These are phyloP conservation scores for Ichneumoninae sp. DNA, from an alignment of 2,888 invertebrate species.

Conservation along the genomic window DNA sequence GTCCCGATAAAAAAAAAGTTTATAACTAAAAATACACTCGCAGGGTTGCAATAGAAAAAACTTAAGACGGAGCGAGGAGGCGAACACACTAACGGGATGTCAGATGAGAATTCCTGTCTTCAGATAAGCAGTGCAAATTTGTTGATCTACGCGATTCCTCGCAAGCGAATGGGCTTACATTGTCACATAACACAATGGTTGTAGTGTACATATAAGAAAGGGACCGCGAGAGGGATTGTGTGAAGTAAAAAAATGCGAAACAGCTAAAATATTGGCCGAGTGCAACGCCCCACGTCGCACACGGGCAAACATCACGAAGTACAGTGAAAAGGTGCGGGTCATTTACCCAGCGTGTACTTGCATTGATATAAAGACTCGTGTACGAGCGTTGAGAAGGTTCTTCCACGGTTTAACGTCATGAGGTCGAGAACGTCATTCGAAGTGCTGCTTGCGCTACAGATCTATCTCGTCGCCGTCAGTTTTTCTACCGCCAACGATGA, in stretches of 20 bases:
- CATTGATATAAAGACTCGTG: slow-evolving; percentile 65
- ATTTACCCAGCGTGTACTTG: slow-evolving; percentile 53
- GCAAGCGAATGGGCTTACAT: slow-evolving; percentile 17
- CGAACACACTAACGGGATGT: slow-evolving; percentile 34
- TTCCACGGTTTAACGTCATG: slow-evolving; percentile 58
- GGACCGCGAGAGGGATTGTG: slow-evolving; percentile 9
- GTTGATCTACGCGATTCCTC: slow-evolving; percentile 66
- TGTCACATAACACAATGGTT: not conserved
- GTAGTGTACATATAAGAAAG: not conserved
- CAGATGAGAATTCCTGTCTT: slow-evolving; percentile 59
- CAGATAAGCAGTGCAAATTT: slow-evolving; percentile 81
- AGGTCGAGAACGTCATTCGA: slow-evolving; percentile 47
- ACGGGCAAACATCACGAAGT: slow-evolving; percentile 45
- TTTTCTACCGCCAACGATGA: slow-evolving; percentile 35
- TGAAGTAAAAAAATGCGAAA: slow-evolving; percentile 44
- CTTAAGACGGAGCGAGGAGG: slow-evolving; percentile 29
- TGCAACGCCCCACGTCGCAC: slow-evolving; percentile 66
- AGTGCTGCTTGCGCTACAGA: slow-evolving; percentile 3
- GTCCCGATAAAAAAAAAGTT: not conserved
- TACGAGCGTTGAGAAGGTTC: slow-evolving; percentile 30
- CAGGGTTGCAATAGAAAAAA: not conserved
- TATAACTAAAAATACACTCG: not conserved
- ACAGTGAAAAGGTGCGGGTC: slow-evolving; percentile 52
- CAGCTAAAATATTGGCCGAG: slow-evolving; percentile 67
- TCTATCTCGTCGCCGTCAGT: slow-evolving; percentile 22